phyloP scores from a whole-genome alignment of 2,888 invertebrate species.

The Anthophora plumipes region DNA sequence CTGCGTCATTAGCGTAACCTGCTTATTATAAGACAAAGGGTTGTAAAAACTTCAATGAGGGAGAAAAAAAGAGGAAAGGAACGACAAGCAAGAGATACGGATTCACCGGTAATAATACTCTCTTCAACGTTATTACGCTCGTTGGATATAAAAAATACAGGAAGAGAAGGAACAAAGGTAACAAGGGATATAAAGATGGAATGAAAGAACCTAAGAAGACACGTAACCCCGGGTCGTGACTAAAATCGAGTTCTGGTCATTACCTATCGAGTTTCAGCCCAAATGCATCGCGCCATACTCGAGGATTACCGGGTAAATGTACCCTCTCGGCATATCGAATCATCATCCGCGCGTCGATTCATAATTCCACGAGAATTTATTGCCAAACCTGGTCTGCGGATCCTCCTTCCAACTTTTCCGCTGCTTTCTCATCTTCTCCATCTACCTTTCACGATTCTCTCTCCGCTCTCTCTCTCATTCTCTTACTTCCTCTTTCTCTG shows the following conservation, averaged over 20 bases:
- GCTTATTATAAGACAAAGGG: too few relatives aligned
- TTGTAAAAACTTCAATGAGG: too few relatives aligned
- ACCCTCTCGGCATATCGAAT: conserved; percentile 56
- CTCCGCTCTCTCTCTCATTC: background rate
- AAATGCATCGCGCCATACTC: conserved; percentile 52
- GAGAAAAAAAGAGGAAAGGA: too few relatives aligned
- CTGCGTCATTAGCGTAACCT: too few relatives aligned
- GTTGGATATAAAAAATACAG: conserved; percentile 8
- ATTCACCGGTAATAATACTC: too few relatives aligned
- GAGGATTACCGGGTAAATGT: conserved; percentile 63
- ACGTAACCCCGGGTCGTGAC: conserved; percentile 66
- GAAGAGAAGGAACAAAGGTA: background rate
- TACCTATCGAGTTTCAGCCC: conserved; percentile 54
- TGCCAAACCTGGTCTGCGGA: background rate
- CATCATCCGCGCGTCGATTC: conserved; percentile 57
- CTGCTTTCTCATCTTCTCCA: background rate
- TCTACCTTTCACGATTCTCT: background rate
- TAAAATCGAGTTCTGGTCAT: conserved; percentile 69
- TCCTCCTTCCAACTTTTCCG: background rate
- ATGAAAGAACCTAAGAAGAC: conserved; percentile 29
- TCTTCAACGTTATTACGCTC: too few relatives aligned
- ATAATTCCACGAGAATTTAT: conserved; percentile 69
- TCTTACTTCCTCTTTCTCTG: too few relatives aligned
- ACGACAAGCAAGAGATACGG: too few relatives aligned
- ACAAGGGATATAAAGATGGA: conserved; percentile 7